These are phyloP conservation scores for Chaetophractus vellerosus DNA, from an alignment of 2,797 vertebrate species.

Conservation along the genomic window DNA sequence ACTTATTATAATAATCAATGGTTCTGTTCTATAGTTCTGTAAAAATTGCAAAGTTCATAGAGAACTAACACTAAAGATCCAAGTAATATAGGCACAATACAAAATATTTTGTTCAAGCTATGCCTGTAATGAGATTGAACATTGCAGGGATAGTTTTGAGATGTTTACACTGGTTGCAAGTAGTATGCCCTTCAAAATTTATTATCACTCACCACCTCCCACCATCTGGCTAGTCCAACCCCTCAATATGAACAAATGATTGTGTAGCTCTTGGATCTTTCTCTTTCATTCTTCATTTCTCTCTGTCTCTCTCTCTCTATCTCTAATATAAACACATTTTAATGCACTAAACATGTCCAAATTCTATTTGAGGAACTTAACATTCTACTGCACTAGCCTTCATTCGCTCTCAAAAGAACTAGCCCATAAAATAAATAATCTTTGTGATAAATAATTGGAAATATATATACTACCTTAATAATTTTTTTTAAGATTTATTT, in stretches of 20 bases:
- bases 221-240: background rate
- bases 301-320: background rate
- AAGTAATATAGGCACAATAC: background rate
- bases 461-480: constrained; percentile 51
- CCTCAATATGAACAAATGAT: constrained; percentile 13
- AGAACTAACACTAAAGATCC: constrained; percentile 19
- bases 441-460: constrained; percentile 29
- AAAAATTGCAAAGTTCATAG: constrained; percentile 61
- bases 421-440: background rate
- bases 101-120: constrained; percentile 42
- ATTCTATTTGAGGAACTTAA: constrained; percentile 2
- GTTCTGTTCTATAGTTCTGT: constrained; percentile 62
- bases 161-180: background rate
- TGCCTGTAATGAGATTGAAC: constrained; percentile 26
- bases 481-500: no score
- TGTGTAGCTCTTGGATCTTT: background rate
- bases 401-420: constrained; percentile 16
- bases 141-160: background rate
- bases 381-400: constrained; percentile 10
- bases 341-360: background rate
- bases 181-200: background rate
- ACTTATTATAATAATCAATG: constrained; percentile 70
- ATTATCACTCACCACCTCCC: background rate
- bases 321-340: constrained; percentile 20
- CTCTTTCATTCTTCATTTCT: background rate